Base-by-base conservation (phyloP, 2,888 invertebrate genomes). In the Brachycybe producta region DNA sequence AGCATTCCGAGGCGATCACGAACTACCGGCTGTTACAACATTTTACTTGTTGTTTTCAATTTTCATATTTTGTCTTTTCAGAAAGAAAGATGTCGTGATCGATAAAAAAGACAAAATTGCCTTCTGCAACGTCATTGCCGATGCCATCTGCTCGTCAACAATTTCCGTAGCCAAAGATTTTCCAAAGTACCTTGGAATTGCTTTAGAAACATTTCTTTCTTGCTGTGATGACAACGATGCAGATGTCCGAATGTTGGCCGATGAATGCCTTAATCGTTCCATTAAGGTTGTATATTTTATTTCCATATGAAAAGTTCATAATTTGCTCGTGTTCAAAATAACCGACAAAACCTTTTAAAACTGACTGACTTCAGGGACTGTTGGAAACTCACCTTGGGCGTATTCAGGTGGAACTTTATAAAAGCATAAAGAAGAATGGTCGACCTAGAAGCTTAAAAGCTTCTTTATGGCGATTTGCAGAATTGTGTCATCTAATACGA, bases 391-490 rank as follows among this genome's bases (percentile, higher is more conserved):
- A 79, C 57, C 74, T 82, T 11, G 77, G 79, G 24, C 78, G 83
- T 61, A 74, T 87, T 49, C 79, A 83, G 61, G 78, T 84, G 61
- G 85, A 85, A 65, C 69, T 88, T 38, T 84, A 82, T 62, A 81
- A 82, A 58, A 84, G 83, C 69, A 82, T 87, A 39, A 83, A 84
- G 64, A 79, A 79, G 62, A 85, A 85, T 67, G 82, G 83, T 3
- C 63, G 74, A 32, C 73, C 78, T 1, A 73, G 84, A 52, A 78
- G 80, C 28, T 65, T 88, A 41, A 72, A 82, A 57, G 82, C 83
- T 42, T 84, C 86, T 26, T 67, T 88, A 3, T 78, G 76, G 70
- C 70, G 83, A 54, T 86, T 87, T 68, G 77, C 81, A 1, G 76
- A 82, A 60, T 74, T 86, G 57, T 78, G 80, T 56, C 79, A 81